Conservation (phyloP, 1,140 invertebrate genomes). For the Drosophila lini region DNA sequence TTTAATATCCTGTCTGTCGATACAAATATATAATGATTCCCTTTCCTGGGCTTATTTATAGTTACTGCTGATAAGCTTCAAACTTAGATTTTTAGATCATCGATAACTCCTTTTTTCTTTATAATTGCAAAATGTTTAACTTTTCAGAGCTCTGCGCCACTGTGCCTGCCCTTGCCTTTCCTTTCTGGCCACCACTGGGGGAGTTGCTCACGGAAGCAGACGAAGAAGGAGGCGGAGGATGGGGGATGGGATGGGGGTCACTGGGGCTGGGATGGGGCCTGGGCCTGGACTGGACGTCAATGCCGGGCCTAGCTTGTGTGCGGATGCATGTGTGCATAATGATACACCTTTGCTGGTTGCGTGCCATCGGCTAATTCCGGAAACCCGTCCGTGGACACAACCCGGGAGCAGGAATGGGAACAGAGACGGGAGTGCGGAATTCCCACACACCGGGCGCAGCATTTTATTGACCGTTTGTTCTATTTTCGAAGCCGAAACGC, state of each 20-base stretch:
- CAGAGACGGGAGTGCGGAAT: conserved; percentile 44
- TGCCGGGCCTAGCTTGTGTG: conserved; percentile 9
- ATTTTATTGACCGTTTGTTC: conserved; percentile 26
- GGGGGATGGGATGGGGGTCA: conserved; percentile 26
- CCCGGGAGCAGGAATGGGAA: conserved; percentile 41
- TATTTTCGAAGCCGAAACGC: conserved; percentile 49
- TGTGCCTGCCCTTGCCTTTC: conserved; percentile 1
- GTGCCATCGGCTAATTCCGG: conserved; percentile 70
- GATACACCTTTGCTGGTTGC: conserved; percentile 55
- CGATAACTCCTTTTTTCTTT: background rate
- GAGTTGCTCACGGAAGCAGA: background rate
- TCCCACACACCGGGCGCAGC: conserved; percentile 7
- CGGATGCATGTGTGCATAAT: conserved; percentile 49
- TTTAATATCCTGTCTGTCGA: too few relatives aligned
- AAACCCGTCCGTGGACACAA: conserved; percentile 48
- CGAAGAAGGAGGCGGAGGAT: conserved; percentile 9
- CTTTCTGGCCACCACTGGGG: background rate
- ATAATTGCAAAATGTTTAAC: too few relatives aligned
- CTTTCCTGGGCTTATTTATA: too few relatives aligned
- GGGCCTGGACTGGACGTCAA: conserved; percentile 21
- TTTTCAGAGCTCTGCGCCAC: background rate
- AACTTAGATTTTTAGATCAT: background rate
- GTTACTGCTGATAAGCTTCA: background rate
- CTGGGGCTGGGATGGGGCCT: conserved; percentile 8
- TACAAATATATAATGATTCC: too few relatives aligned